Conservation (phyloP, 2,113 vertebrate species). For the Rattus norvegicus region GRCr8 NC_086020.1:9398501-9399000, state of each 20-base stretch:
- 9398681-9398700: neutral
- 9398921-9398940: neutral
- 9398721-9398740: neutral
- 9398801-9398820: neutral
- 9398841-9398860: neutral
- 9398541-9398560: neutral
- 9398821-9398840: neutral
- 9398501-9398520: neutral
- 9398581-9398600: neutral
- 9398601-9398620: neutral
- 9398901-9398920: neutral
- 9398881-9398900: neutral
- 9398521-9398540: neutral
- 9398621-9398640: constrained; percentile 21
- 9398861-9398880: no score
- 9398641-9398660: neutral
- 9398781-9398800: neutral
- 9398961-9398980: neutral
- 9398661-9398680: constrained; percentile 20
- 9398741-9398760: neutral
- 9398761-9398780: neutral
- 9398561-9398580: neutral
- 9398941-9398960: constrained; percentile 22
- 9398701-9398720: neutral
- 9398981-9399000: neutral